A percentile compares a stretch with the other conserved stretches of the same genome.
Conservation (phyloP, 2,113 vertebrate species). For the Columba livia region DNA sequence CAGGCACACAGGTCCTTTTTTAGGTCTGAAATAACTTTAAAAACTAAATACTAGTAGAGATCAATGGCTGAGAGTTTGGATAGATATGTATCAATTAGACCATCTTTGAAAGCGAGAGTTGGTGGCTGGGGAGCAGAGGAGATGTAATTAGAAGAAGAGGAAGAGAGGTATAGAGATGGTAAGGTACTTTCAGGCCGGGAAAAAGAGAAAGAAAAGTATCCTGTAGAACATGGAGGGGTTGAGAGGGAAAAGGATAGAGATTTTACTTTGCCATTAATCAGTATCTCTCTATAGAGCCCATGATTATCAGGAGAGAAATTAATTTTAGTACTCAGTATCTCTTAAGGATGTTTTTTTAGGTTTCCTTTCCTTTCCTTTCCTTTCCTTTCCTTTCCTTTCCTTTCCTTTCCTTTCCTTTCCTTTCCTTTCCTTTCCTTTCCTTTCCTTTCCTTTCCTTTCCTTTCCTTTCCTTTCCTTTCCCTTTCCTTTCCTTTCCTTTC, state of each 20-base stretch:
- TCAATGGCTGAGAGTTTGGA: conserved; percentile 22
- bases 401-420: too few species aligned
- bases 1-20: not conserved
- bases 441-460: too few species aligned
- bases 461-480: too few species aligned
- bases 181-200: not conserved
- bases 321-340: not conserved
- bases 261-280: not conserved
- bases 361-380: not conserved
- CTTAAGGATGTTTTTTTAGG: not conserved
- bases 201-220: not conserved
- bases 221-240: not conserved
- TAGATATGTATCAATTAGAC: conserved; percentile 17
- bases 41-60: conserved; percentile 1
- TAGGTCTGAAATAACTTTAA: conserved; percentile 14
- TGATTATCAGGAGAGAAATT: not conserved
- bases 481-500: too few species aligned
- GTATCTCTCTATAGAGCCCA: not conserved
- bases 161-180: not conserved
- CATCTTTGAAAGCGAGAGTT: not conserved
- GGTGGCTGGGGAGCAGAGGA: not conserved
- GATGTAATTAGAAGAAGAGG: conserved; percentile 4
- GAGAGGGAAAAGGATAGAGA: not conserved
- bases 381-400: too few species aligned
- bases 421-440: too few species aligned